Base-by-base conservation (phyloP, 2,797 vertebrate genomes). In the Typhlichthys subterraneus region DNA sequence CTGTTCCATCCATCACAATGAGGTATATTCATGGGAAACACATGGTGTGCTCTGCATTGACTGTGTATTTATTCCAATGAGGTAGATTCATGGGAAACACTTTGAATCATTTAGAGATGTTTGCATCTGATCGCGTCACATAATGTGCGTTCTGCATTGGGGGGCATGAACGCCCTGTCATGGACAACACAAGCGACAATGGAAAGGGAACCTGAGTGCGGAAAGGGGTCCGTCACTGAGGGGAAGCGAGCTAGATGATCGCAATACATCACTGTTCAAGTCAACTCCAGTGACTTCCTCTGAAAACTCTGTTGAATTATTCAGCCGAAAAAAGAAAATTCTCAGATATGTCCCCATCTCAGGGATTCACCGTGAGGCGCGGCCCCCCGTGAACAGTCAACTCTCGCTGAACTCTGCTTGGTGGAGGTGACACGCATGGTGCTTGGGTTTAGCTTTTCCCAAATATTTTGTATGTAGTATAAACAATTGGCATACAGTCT, bases 301-400 rank as follows among this genome's bases (percentile, higher is more conserved):
- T 67, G 74, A 81, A 80, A 79, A 72, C 31, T 59, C 56, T 61
- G 31, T 50, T 83, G 70, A 86, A 86, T 85, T 62, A 85, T 84
- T 85, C 68, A 84, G 33, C 59, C 47, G 12, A 49, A 50, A 63
- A 75, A 59, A 79, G 76, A 79, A 77, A 61, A 42, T 7, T 10
- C 8, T 57, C 70, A 45, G 57, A 70, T 73, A 7, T 70, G 50
- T 67, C 46, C 66, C 33, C 52, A 51, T 65, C 53, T 75, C 74
- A 63, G 15, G 67, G 15, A 73, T 57, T 52, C 62, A 70, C 53
- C 53, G n/a, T 46, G 46, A 49, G 17, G 64, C 11, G 59, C 29
- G 60, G 49, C 4, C 33, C 66, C 1, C 14, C 13, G 46, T 56
- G 31, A 59, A 55, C 10, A 15, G 8, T 23, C 13, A 10, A 48